Evolutionary conservation across 2,888 invertebrate genomes (phyloP), one percentile per base, ranked within the genome.

Genomic region (Malachius bipustulatus): DNA sequence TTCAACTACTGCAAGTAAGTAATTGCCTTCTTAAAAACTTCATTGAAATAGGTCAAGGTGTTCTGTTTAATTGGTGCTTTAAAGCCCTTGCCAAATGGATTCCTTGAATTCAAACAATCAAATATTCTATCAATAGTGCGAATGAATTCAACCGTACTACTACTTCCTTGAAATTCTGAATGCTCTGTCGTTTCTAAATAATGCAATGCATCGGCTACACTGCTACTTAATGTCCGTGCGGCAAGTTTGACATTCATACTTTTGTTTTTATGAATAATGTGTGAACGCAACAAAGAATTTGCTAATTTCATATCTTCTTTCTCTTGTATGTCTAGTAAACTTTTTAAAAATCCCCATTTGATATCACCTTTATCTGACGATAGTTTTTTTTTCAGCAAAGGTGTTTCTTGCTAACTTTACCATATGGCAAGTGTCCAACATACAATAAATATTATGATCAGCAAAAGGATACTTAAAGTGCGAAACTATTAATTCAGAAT

Each of bases 231-330:
- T n/a, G 36, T 32, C 30, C 45, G 31, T 4, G 43, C 41, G 28
- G 47, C 49, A 9, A 49, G 30, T 8, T 36, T 32, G 4, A 47
- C 45, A 36, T 44, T 47, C 44, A 48, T 45, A 14, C 42, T 40
- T 38, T 44, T 43, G 34, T 47, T 44, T 35, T 43, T 39, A 34
- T 38, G 47, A 29, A 42, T 37, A 2, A 47, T 30, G 39, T 47
- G 47, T 10, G 29, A 28, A n/a, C 38, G 36, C n/a, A 30, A 26
- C n/a, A 46, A 26, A 3, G 42, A 41, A 39, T 47, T 49, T 14
- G 45, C 47, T 8, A 48, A 35, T 32, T 35, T 40, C 15, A 47
- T 35, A 27, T 38, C 4, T 39, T 47, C 42, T 26, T 28, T 12
- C n/a, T 34, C 16, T 34, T 48, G 48, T 10, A 47, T 10, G 12